phyloP scores from a whole-genome alignment of 2,888 invertebrate species.

The Lagria hirta region DNA sequence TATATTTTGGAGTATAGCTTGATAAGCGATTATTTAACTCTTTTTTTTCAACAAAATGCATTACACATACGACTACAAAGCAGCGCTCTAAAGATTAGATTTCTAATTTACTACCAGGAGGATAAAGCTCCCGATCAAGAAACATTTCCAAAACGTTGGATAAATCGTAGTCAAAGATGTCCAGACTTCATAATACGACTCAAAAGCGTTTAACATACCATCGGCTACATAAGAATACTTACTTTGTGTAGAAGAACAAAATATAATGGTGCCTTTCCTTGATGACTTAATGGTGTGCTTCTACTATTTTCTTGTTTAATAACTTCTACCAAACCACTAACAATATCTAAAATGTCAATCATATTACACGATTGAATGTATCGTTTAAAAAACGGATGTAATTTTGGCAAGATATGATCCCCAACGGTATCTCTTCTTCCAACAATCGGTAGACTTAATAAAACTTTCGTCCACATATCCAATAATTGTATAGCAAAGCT shows the following conservation, averaged over 20 bases:
- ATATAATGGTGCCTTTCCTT: conserved; percentile 49
- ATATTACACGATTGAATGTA: conserved; percentile 52
- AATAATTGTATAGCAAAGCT: conserved; percentile 54
- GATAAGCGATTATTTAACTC: no score
- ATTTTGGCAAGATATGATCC: conserved; percentile 56
- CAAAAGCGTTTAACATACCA: neutral
- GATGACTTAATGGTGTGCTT: conserved; percentile 51
- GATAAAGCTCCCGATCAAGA: neutral
- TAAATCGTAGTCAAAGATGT: no score
- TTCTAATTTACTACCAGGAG: neutral
- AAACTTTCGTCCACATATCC: conserved; percentile 62
- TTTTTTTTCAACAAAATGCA: no score
- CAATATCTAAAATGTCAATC: conserved; percentile 48
- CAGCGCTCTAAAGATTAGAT: neutral
- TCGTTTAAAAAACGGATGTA: conserved; percentile 63
- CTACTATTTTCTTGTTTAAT: conserved; percentile 45
- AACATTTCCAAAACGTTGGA: neutral
- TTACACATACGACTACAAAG: no score
- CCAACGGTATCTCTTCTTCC: conserved; percentile 61
- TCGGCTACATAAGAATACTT: no score
- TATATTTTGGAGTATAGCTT: no score
- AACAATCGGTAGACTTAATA: conserved; percentile 61
- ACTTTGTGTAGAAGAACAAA: conserved; percentile 59
- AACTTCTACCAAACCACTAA: conserved; percentile 47
- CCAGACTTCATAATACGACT: conserved; percentile 5